Evolutionary conservation across 2,888 invertebrate genomes (phyloP), one percentile per base, ranked within the genome.

Genomic region (Monochamus alternatus): DNA sequence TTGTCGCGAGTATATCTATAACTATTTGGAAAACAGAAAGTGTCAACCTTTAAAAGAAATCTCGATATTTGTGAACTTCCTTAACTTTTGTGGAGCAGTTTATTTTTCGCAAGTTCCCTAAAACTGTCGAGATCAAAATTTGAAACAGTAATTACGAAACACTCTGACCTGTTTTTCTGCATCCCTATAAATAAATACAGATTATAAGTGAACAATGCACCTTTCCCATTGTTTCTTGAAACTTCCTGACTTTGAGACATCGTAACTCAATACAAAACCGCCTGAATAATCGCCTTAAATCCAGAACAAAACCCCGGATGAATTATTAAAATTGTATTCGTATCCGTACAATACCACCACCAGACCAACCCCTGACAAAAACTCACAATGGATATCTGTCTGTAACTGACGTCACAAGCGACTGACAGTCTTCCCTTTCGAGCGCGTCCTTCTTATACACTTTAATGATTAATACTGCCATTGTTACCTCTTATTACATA

Each of bases 401-500:
- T 55, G 55, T 55, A 14, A 2, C 22, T 14, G 55, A 55, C 55
- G n/a, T 55, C 55, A 55, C 55, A 3, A 55, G 55, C 55, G 47
- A 12, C 12, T 47, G 47, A 47, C 47, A 47, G 47, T 47, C 30
- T 64, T 64, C 47, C 64, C 64, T 22, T 12, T 47, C 12, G n/a
- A 38, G 14, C 32, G 32, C 55, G 32, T 55, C 52, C 52, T 52
- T 32, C 52, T 67, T 38, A 58, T 43, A 43, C 22, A 68, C 32
- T 32, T 38, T 38, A n/a, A 68, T 68, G 66, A 67, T 68, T 58
- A 68, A 68, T 68, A 59, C 68, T 22, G 38, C 71, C 55, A 63
- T 71, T 71, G 71, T 71, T 73, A 64, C 65, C 31, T 47, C 73
- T 65, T 60, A 64, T 73, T 73, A 73, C 73, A 63, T 64, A 73